Evolutionary conservation across 2,113 vertebrate species (phyloP).

Genomic region (Corvus cornix): DNA sequence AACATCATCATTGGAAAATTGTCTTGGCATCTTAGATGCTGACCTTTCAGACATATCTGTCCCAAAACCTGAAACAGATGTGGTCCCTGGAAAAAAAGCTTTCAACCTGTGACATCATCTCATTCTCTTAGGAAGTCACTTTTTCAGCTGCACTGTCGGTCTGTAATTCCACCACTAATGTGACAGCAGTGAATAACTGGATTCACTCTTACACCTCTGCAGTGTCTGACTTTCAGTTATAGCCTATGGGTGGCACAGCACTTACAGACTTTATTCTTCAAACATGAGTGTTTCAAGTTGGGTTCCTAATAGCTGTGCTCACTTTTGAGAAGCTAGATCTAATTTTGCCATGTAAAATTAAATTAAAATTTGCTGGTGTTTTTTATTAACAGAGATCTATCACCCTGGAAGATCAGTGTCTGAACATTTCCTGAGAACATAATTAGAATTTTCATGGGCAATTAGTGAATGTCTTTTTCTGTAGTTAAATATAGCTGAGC

Average conservation of each 20-base stretch:
- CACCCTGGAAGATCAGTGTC: neutral
- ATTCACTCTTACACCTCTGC: neutral
- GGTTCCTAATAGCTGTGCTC: neutral
- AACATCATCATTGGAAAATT: neutral
- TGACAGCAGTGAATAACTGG: neutral
- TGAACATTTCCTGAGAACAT: neutral
- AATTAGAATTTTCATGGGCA: conserved; percentile 23
- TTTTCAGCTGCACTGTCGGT: neutral
- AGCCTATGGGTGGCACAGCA: neutral
- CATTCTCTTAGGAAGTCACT: neutral
- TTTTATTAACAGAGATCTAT: neutral
- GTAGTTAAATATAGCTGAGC: neutral
- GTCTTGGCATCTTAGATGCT: neutral
- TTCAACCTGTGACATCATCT: neutral
- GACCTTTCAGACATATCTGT: neutral
- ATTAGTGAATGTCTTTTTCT: neutral
- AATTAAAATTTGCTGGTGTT: neutral
- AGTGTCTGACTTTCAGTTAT: neutral
- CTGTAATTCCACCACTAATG: neutral
- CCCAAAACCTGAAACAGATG: neutral
- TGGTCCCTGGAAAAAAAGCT: neutral
- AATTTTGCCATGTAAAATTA: neutral
- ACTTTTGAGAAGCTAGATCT: neutral
- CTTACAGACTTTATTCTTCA: neutral
- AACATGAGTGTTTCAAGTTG: neutral